Conservation (phyloP, 1,140 invertebrate species). For the Pollicipes pollicipes region DNA sequence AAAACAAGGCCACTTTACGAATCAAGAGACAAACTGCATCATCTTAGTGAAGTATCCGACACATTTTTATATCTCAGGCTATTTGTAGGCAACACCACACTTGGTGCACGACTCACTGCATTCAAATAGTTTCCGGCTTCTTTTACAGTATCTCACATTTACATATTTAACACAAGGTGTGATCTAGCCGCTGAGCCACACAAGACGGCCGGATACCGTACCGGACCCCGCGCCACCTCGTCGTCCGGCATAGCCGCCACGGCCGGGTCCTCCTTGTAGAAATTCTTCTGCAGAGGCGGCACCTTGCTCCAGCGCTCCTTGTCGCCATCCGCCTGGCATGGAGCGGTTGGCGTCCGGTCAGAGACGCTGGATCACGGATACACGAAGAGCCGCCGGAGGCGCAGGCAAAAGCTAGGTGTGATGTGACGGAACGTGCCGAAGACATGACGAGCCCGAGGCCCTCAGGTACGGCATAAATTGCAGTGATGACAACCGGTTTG, state of each 20-base stretch:
- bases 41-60: too few relatives aligned
- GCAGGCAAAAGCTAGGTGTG: too few relatives aligned
- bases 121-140: neutral
- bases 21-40: too few relatives aligned
- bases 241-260: constrained; percentile 42
- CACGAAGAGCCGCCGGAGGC: too few relatives aligned
- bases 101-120: neutral
- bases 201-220: constrained; percentile 13
- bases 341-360: too few relatives aligned
- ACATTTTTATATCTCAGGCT: neutral
- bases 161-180: neutral
- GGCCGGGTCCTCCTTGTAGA: constrained; percentile 59
- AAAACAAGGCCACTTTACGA: too few relatives aligned
- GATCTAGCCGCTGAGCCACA: neutral
- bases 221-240: constrained; percentile 40
- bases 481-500: too few relatives aligned
- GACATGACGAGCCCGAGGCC: too few relatives aligned
- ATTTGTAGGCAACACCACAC: neutral
- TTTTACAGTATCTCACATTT: too few relatives aligned
- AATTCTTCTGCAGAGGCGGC: constrained; percentile 53
- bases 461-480: too few relatives aligned
- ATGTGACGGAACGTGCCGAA: too few relatives aligned
- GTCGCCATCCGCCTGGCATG: constrained; percentile 35
- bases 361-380: too few relatives aligned
- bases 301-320: constrained; percentile 40